Evolutionary conservation across 2,113 vertebrate species (phyloP).

Genomic region (Pygoscelis adeliae): DNA sequence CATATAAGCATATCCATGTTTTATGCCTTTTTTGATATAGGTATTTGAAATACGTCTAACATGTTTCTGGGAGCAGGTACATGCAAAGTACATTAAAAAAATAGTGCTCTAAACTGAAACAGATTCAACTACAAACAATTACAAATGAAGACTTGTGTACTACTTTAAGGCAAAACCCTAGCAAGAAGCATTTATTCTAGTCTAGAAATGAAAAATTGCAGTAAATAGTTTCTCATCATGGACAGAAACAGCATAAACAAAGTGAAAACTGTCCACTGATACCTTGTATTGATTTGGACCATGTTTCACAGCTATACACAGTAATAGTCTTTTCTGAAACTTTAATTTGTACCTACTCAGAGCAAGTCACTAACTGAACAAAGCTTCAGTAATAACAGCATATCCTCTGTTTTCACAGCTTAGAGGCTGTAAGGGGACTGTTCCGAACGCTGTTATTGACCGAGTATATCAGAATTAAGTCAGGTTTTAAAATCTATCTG

Average conservation of each 20-base stretch:
- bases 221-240: neutral
- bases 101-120: neutral
- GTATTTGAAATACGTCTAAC: neutral
- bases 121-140: neutral
- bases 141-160: neutral
- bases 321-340: neutral
- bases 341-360: neutral
- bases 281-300: neutral
- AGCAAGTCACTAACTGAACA: neutral
- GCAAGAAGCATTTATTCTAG: neutral
- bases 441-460: neutral
- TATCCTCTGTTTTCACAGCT: neutral
- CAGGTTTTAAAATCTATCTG: neutral
- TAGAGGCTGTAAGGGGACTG: neutral
- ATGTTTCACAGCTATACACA: neutral
- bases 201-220: neutral
- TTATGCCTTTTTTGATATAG: neutral
- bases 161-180: neutral
- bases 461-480: neutral
- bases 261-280: neutral
- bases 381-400: neutral
- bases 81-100: neutral
- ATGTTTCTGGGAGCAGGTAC: neutral
- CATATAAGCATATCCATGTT: neutral
- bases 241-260: neutral